Base-by-base conservation (phyloP, 2,113 vertebrate genomes). In the Coregonus clupeaformis region DNA sequence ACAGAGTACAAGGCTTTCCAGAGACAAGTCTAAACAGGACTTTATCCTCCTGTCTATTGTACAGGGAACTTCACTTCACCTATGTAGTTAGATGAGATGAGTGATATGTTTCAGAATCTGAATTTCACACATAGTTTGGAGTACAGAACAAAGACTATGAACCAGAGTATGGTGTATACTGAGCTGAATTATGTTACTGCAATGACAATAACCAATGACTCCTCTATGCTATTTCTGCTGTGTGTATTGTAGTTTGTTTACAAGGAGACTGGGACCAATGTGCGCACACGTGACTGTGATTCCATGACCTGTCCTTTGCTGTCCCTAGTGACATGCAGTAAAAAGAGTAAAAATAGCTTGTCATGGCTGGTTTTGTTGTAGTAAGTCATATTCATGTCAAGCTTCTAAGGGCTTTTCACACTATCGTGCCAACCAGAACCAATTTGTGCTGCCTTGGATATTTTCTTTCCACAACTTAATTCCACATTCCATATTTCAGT, bases 301-400 rank as follows among this genome's bases (percentile, higher is more conserved):
- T 82, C 25, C 63, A 2, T 79, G 84, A 82, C 80, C 77, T 77
- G 79, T 64, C 82, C 85, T 83, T 82, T 72, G 14, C 64, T 75
- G 76, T 78, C 66, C 79, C 73, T 81, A 86, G 80, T 87, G 77
- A 88, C 81, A 83, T 83, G 74, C 79, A 74, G 86, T 89, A 87
- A 89, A 87, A 82, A 13, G 52, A 81, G 75, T 85, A 85, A 85
- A 87, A 88, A 90, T 89, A 90, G 66, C 80, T 0, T 5, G 32
- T 12, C 42, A 42, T 49, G 59, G 4, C 63, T 66, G 36, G 36
- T 42, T 11, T 57, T 16, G 59, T 29, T 24, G 52, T 36, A 60
- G 9, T 57, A 62, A 59, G 30, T 36, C 2, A 36, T 9, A 59
- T 27, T 36, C 55, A 30, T 9, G 27, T 30, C 18, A 16, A 24